phyloP scores from a whole-genome alignment of 2,113 vertebrate genomes.

The Corythaeola cristata region DNA sequence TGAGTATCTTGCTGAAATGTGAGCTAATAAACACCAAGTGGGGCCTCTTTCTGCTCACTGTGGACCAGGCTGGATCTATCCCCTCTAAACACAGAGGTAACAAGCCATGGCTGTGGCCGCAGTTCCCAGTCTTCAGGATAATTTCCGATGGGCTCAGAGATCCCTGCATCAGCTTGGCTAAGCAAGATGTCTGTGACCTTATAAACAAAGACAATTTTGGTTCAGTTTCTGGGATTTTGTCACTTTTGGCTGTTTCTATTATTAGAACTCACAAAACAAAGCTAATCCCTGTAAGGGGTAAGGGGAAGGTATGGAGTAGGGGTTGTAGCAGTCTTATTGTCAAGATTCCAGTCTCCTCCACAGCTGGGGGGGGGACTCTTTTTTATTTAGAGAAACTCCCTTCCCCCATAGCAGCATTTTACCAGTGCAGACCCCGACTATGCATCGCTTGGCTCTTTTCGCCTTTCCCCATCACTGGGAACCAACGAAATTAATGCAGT shows the following conservation, averaged over 20 bases:
- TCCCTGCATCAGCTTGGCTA: accelerated
- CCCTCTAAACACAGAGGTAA: background rate
- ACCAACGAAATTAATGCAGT: background rate
- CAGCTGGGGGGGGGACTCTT: accelerated
- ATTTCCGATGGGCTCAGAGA: background rate
- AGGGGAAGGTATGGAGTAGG: background rate
- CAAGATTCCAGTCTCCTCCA: background rate
- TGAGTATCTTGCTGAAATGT: background rate
- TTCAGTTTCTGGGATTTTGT: background rate
- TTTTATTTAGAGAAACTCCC: background rate
- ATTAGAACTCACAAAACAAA: background rate
- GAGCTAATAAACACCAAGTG: background rate
- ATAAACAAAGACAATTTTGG: background rate
- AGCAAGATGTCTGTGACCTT: background rate
- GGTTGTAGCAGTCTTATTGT: background rate
- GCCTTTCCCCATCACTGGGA: background rate
- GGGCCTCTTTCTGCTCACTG: background rate
- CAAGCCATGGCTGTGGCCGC: accelerated
- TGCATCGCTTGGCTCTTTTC: background rate
- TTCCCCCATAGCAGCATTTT: background rate
- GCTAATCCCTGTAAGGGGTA: background rate
- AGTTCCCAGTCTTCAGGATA: background rate
- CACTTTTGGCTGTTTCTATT: background rate
- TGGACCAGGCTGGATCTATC: background rate
- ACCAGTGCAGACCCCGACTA: background rate